Base-by-base conservation (phyloP, 2,113 vertebrate genomes). In the Monopterus albus region DNA sequence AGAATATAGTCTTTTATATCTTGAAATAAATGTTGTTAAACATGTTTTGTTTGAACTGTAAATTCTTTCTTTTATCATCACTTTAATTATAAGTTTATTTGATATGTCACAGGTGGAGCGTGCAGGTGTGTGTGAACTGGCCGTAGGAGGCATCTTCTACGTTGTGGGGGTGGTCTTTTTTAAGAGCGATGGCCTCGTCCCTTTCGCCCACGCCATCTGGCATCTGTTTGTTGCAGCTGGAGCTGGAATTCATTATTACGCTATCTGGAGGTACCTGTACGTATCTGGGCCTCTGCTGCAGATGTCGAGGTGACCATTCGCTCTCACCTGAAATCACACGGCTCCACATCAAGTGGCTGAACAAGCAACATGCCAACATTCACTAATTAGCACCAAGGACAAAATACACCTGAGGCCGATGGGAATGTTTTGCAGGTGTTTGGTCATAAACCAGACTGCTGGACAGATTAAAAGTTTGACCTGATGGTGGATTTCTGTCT, bases 121-220 rank as follows among this genome's bases (percentile, higher is more conserved):
- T 0, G 90, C 96, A 0, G 97, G 97, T 26, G 83, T 97, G 81
- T 92, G 86, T n/a, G 97, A 98, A 85, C 94, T 98, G 86, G 83
- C 95, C 57, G 43, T 93, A 0, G 96, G 97, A 0, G 97, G 96
- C 0, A 58, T 94, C 74, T 95, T 89, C 86, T 98, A 98, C 58
- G 92, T 92, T 82, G 82, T 96, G 89, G 97, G 97, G 9, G 95
- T 94, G 45, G 87, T 94, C 42, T 98, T 98, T 93, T 98, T 98
- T 87, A 98, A 96, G 77, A 98, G 97, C 0, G 96, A 98, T 0
- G 97, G 97, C 14, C 91, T 96, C 33, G 94, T 98, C 52, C 97
- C 97, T 17, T 98, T 98, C 0, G 97, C 97, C 40, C 97, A 98
- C 0, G 96, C 97, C 85, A 97, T 98, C 92, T 98, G 97, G 97